A percentile compares a stretch with the other conserved stretches of the same genome.
These are phyloP conservation scores for Exaiptasia diaphana DNA, from an alignment of 64 coral and sea anemone species.

Conservation along the genomic window DNA sequence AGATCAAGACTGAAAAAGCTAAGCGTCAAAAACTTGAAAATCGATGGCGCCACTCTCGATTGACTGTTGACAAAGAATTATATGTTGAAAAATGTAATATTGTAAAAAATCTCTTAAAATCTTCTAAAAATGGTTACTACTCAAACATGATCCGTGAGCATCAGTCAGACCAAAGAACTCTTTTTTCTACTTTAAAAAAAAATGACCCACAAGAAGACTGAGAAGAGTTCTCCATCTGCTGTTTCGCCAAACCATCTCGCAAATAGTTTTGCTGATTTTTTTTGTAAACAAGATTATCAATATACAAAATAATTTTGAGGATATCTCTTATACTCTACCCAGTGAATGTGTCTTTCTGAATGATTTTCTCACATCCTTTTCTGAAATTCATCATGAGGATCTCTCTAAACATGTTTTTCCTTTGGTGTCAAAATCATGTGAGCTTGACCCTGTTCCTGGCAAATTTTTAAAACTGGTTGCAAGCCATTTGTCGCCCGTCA, in stretches of 20 bases:
- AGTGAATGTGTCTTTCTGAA: background rate
- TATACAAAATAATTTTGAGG: background rate
- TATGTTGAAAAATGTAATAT: constrained; percentile 33
- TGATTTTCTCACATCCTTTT: background rate
- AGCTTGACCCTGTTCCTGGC: constrained; percentile 13
- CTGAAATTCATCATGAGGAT: background rate
- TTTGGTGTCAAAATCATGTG: constrained; percentile 1
- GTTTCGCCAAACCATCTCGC: background rate
- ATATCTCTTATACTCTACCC: background rate
- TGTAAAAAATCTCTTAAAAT: background rate
- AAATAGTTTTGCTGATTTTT: constrained; percentile 3
- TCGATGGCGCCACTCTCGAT: background rate
- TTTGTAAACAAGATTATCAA: background rate
- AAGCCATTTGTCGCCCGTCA: no score
- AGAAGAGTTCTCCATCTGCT: background rate
- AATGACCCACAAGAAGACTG: background rate
- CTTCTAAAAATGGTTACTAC: background rate
- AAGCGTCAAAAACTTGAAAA: constrained; percentile 18
- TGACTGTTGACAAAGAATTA: constrained; percentile 6
- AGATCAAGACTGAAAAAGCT: constrained; percentile 4
- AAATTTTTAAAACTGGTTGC: background rate
- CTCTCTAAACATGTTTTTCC: background rate
- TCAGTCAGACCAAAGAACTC: background rate
- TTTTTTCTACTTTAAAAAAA: background rate
- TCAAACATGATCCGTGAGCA: constrained; percentile 12